Evolutionary conservation across 1,140 invertebrate genomes (phyloP), one percentile per base, ranked within the genome.

Genomic region (Drosophila rhopaloa): DNA sequence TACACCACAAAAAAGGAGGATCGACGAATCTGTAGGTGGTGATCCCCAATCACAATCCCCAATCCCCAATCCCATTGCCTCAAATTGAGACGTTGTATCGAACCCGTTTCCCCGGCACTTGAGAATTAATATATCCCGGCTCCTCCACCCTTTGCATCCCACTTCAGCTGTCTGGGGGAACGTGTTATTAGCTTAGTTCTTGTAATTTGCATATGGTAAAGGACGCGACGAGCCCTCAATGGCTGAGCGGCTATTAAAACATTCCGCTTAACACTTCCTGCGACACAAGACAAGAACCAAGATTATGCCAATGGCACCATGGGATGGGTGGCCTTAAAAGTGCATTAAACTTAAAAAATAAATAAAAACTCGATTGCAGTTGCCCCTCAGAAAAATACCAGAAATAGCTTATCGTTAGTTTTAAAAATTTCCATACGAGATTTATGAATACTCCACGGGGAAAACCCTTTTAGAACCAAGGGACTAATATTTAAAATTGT

Each of bases 211-310:
- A 89, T 89, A 89, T 78, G 62, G 70, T 58, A 78, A 66, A 56
- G 32, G 47, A 61, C 37, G 13, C 38, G 65, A 74, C 47, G 62
- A 74, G 72, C 63, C 82, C 67, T 76, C 54, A 57, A 67, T 43
- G 58, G 55, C 54, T 48, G 61, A 43, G 83, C 80, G 43, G 71
- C 80, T 80, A 89, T 89, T 89, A 89, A 89, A 84, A 89, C 84
- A 89, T 89, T 89, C 80, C 84, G 81, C 65, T 89, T 89, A 89
- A 89, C 84, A 89, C 84, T 89, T 89, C 80, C 84, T 84, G 84
- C 85, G 80, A 89, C 84, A 89, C 43, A 72, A 58, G 60, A 67
- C 70, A 74, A 77, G 62, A 55, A 11, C 29, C 16, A 35, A 67
- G 54, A 76, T 76, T 51, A 37, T 43, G 44, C 29, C 58, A 4